phyloP scores from a whole-genome alignment of 2,888 invertebrate genomes.

The Embidobia sp. region DNA sequence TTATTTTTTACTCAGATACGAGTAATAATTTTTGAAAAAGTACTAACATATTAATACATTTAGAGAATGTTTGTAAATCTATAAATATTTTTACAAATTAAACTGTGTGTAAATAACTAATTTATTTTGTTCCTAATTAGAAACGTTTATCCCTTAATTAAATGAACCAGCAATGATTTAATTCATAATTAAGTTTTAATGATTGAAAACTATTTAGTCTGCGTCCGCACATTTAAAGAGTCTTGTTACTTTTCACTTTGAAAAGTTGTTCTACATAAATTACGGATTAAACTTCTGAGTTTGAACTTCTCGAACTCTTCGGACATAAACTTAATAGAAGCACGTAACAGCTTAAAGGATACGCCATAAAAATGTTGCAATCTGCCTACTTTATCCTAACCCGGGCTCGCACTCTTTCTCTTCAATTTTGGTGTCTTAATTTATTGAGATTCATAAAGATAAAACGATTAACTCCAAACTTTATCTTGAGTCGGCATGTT shows the following conservation, averaged over 20 bases:
- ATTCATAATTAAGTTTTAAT: conserved; percentile 14
- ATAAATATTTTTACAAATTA: too few species aligned
- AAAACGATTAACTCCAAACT: conserved; percentile 56
- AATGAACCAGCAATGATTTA: too few species aligned
- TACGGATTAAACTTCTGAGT: conserved; percentile 28
- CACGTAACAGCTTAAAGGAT: conserved; percentile 35
- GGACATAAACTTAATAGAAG: conserved; percentile 45
- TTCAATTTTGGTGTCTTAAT: conserved; percentile 42
- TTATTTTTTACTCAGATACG: too few species aligned
- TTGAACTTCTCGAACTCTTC: conserved; percentile 28
- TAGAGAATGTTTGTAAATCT: too few species aligned
- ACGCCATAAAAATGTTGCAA: conserved; percentile 47
- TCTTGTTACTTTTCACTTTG: conserved; percentile 17
- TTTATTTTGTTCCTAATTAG: too few species aligned
- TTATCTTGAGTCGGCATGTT: conserved; percentile 45
- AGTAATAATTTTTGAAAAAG: too few species aligned
- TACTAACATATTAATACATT: too few species aligned
- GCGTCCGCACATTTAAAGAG: conserved; percentile 10
- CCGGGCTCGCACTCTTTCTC: conserved; percentile 28
- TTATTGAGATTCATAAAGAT: conserved; percentile 56
- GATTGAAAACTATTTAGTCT: conserved; percentile 11
- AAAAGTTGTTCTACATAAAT: conserved; percentile 44
- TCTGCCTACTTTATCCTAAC: conserved; percentile 41
- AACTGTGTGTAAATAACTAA: too few species aligned
- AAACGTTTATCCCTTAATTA: too few species aligned